Evolutionary conservation across 2,797 vertebrate genomes (phyloP).

Genomic region (Brotula barbata): DNA sequence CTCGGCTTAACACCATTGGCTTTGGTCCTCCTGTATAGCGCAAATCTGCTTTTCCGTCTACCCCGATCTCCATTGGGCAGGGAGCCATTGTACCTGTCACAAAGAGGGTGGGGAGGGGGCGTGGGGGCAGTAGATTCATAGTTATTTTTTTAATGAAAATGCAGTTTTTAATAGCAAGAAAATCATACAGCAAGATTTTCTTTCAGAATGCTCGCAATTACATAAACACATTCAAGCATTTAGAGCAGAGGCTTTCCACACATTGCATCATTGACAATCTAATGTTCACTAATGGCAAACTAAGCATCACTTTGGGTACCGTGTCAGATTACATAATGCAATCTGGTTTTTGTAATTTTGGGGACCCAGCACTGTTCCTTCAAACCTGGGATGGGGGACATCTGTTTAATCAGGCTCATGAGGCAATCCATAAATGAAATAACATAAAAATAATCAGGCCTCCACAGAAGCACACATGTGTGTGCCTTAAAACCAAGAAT

Average conservation of each 20-base stretch:
- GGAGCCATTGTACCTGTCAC: constrained; percentile 93
- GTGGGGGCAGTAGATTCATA: constrained; percentile 35
- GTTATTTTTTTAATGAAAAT: constrained; percentile 19
- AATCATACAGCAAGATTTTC: constrained; percentile 44
- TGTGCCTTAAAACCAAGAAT: too few relatives aligned
- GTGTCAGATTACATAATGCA: constrained; percentile 68
- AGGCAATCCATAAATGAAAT: too few relatives aligned
- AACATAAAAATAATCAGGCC: too few relatives aligned
- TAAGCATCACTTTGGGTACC: constrained; percentile 69
- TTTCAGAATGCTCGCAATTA: constrained; percentile 38
- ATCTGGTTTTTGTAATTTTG: constrained; percentile 56
- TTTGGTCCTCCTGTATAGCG: constrained; percentile 91
- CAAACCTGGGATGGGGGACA: too few relatives aligned
- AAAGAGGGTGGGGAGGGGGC: constrained; percentile 21
- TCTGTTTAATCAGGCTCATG: too few relatives aligned
- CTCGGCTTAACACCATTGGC: constrained; percentile 96
- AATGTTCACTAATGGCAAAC: constrained; percentile 63
- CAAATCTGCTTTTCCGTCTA: constrained; percentile 97
- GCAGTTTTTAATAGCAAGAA: constrained; percentile 22
- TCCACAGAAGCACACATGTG: too few relatives aligned
- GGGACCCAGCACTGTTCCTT: constrained; percentile 30
- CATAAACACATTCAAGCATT: constrained; percentile 42
- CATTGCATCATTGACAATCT: constrained; percentile 63
- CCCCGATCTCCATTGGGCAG: constrained; percentile 95
- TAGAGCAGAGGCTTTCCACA: constrained; percentile 54